phyloP scores from a whole-genome alignment of 2,888 invertebrate species.

The Platycnemis pennipes region DNA sequence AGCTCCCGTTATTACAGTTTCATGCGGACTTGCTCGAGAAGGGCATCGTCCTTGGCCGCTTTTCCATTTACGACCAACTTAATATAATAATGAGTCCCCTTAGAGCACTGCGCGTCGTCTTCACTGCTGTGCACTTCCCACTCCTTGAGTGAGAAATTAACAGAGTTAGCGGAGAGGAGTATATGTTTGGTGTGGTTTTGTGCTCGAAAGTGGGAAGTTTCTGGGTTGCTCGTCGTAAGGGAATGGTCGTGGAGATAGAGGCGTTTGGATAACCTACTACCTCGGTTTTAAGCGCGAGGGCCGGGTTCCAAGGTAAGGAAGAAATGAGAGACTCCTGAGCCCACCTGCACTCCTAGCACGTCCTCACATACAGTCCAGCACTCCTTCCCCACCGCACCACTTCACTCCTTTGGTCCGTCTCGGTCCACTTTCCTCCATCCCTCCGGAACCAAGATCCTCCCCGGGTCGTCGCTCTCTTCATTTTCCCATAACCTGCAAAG shows the following conservation, averaged over 20 bases:
- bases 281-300: background rate
- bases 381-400: background rate
- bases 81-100: constrained; percentile 18
- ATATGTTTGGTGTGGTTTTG: too few relatives aligned
- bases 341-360: background rate
- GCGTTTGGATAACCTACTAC: background rate
- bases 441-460: too few relatives aligned
- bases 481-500: too few relatives aligned
- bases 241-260: background rate
- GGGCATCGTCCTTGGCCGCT: background rate
- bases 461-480: too few relatives aligned
- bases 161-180: background rate
- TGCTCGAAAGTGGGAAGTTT: background rate
- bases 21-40: background rate
- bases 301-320: constrained; percentile 38
- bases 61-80: constrained; percentile 40
- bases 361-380: background rate
- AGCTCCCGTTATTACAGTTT: background rate
- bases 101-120: background rate
- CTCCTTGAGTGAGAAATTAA: background rate
- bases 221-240: background rate
- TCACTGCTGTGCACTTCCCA: background rate
- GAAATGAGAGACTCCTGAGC: constrained; percentile 32
- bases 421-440: too few relatives aligned
- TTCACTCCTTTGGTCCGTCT: background rate